Evolutionary conservation across 2,113 vertebrate genomes (phyloP).

Genomic region (Platysternon megacephalum): DNA sequence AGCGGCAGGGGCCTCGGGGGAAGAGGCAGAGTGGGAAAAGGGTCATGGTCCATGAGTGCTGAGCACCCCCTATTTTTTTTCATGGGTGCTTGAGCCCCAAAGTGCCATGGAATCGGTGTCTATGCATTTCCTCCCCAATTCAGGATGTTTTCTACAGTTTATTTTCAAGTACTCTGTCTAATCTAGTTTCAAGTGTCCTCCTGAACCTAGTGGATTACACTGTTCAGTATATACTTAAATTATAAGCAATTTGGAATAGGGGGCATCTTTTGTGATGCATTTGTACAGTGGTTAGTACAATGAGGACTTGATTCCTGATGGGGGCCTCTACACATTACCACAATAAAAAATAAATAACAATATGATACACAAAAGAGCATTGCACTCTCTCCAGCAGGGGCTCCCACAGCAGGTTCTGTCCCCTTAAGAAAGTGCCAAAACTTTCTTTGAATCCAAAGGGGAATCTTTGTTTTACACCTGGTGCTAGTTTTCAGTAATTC

Average conservation of each 20-base stretch:
- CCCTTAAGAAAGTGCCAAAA: background rate
- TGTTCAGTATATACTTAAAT: background rate
- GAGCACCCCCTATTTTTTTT: no score
- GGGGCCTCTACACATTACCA: background rate
- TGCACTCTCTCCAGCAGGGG: background rate
- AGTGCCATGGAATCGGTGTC: no score
- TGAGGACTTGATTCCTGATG: background rate
- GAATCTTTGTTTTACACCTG: background rate
- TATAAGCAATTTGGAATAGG: background rate
- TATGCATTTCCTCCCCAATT: background rate
- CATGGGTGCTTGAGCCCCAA: no score
- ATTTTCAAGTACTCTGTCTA: background rate
- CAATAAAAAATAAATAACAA: background rate
- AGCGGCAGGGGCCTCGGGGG: no score
- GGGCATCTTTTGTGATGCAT: background rate
- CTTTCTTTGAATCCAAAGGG: background rate
- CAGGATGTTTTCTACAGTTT: background rate
- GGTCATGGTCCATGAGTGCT: no score
- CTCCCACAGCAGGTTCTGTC: background rate
- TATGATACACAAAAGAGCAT: background rate
- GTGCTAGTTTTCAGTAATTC: background rate
- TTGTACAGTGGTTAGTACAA: background rate
- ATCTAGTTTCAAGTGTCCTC: background rate
- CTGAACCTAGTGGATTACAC: accelerated
- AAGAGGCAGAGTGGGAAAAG: no score